Evolutionary conservation across 2,888 invertebrate species (phyloP), one percentile per base, ranked within the genome.

Genomic region (Malachius bipustulatus): DNA sequence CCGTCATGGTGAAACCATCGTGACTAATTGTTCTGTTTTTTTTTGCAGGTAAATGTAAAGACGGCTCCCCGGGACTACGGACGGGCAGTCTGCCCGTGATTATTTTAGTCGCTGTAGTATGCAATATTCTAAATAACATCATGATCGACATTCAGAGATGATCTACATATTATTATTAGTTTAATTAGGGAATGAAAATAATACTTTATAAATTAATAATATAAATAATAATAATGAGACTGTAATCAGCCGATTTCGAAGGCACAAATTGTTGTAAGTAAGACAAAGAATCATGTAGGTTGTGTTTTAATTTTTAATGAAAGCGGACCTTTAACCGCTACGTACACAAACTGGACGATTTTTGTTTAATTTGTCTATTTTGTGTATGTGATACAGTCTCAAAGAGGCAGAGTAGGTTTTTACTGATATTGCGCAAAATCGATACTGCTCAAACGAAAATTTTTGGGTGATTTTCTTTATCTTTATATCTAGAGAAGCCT

Each of bases 1-100:
- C n/a, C n/a, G n/a, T 16, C 12, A 9, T 14, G n/a, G n/a, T n/a
- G n/a, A n/a, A n/a, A n/a, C n/a, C n/a, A n/a, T n/a, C n/a, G n/a
- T n/a, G n/a, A n/a, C n/a, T n/a, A n/a, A n/a, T n/a, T n/a, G n/a
- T n/a, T n/a, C n/a, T n/a, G 34, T 32, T 26, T 49, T 45, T 39
- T 44, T 47, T 65, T 64, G 3, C 66, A 77, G 77, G 77, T 49
- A 75, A 77, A 59, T 78, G 78, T 62, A 70, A 67, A 51, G 67
- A 69, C 51, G 63, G n/a, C n/a, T 62, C 33, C 67, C 60, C 46
- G 54, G 54, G 43, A 58, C 50, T 32, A 37, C 47, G 36, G 42
- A 35, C 42, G 26, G 35, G 16, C 28, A 34, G 31, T 26, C 35
- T 16, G 16, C 35, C 15, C 42, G 33, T 29, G 30, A 35, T 28